phyloP scores from a whole-genome alignment of 2,113 vertebrate species.

The Saiga tatarica region DNA sequence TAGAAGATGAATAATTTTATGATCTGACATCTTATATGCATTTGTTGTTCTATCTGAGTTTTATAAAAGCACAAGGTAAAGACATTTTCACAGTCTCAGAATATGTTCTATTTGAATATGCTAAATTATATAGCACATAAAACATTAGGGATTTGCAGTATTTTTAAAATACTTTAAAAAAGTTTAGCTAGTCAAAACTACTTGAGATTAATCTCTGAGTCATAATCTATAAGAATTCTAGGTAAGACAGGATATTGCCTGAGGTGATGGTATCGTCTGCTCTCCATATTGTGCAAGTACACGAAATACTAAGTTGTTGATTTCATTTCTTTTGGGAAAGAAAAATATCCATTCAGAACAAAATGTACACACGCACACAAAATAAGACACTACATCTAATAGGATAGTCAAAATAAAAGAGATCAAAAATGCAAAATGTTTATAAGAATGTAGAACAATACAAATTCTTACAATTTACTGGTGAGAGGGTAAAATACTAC shows the following conservation, averaged over 20 bases:
- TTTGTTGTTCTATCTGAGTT: not conserved
- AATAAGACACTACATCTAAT: not conserved
- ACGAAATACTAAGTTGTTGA: constrained; percentile 97
- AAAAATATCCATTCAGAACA: constrained; percentile 41
- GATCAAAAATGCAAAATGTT: not conserved
- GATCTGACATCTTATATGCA: not conserved
- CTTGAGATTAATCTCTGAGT: constrained; percentile 86
- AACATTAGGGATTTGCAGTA: not conserved
- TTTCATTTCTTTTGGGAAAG: constrained; percentile 89
- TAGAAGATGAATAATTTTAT: not conserved
- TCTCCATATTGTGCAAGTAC: constrained; percentile 94
- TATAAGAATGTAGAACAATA: not conserved
- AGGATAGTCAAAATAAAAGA: not conserved
- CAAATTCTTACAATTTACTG: not conserved
- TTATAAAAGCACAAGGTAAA: not conserved
- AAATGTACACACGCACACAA: not conserved
- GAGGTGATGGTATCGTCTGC: constrained; percentile 93
- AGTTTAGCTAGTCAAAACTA: not conserved
- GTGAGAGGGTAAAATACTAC: not conserved
- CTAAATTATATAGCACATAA: not conserved
- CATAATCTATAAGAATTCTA: constrained; percentile 93
- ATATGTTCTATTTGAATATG: not conserved
- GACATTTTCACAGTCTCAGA: not conserved
- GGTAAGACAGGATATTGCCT: constrained; percentile 96
- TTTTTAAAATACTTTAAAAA: not conserved